Percentiles rank a stretch among this genome's conserved stretches.
These are phyloP conservation scores for Mamestra brassicae DNA, from an alignment of 2,888 invertebrate species.

Conservation along the genomic window DNA sequence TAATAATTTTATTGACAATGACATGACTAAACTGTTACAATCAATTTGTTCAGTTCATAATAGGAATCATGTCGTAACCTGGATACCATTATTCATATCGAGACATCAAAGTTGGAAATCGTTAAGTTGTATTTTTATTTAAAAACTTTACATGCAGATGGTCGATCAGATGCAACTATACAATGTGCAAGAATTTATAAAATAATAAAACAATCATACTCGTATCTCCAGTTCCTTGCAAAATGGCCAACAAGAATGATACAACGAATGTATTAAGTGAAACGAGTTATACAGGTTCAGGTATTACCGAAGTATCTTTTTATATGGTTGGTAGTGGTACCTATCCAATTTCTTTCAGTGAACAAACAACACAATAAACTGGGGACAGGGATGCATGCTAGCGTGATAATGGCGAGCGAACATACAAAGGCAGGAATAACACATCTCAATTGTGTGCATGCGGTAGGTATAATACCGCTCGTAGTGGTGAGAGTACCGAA, in stretches of 20 bases:
- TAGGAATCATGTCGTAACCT: slow-evolving; percentile 27
- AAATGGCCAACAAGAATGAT: slow-evolving; percentile 70
- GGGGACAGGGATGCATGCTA: slow-evolving; percentile 72
- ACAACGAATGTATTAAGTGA: slow-evolving; percentile 70
- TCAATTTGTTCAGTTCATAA: slow-evolving; percentile 55
- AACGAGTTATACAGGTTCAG: slow-evolving; percentile 81
- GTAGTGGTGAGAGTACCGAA: slow-evolving; percentile 40
- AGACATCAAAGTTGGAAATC: background rate
- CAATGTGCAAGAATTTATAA: slow-evolving; percentile 44
- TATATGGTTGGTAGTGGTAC: slow-evolving; percentile 66
- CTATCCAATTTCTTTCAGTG: slow-evolving; percentile 81
- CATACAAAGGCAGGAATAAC: slow-evolving; percentile 70
- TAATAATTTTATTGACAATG: slow-evolving; percentile 60
- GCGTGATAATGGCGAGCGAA: slow-evolving; percentile 77
- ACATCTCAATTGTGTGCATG: slow-evolving; percentile 65
- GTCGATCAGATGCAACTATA: slow-evolving; percentile 39
- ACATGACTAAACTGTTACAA: slow-evolving; percentile 55
- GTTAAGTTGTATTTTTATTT: slow-evolving; percentile 17
- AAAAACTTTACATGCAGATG: slow-evolving; percentile 25
- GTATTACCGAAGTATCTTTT: slow-evolving; percentile 79
- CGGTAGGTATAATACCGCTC: slow-evolving; percentile 50
- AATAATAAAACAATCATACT: slow-evolving; percentile 60
- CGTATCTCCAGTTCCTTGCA: slow-evolving; percentile 65
- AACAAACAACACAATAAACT: slow-evolving; percentile 78
- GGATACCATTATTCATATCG: slow-evolving; percentile 13